These are phyloP conservation scores for Chondrosia reniformis DNA, from an alignment of 37 sponge, comb jelly and placozoan species.

Conservation along the genomic window DNA sequence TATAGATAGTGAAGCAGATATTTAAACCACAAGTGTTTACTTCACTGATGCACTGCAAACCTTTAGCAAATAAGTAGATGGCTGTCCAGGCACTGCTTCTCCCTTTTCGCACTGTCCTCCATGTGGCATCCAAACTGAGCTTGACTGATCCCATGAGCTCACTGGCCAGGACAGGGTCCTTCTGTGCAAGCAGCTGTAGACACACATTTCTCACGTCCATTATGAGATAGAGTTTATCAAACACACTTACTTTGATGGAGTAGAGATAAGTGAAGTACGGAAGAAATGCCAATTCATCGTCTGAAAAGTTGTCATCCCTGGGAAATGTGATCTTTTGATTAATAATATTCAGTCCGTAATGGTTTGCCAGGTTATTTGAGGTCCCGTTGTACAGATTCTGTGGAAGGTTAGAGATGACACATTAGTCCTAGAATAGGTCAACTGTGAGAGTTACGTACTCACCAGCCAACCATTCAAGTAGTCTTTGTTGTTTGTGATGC, in stretches of 20 bases:
- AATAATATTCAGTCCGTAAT: slow-evolving; percentile 74
- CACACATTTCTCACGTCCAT: background rate
- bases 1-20: background rate
- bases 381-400: slow-evolving; percentile 47
- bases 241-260: slow-evolving; percentile 46
- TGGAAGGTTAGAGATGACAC: background rate
- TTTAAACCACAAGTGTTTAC: background rate
- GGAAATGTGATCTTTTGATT: slow-evolving; percentile 81
- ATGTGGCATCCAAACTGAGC: slow-evolving; percentile 52
- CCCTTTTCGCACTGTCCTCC: slow-evolving; percentile 36
- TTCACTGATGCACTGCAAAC: slow-evolving; percentile 11
- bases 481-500: slow-evolving; percentile 44
- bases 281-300: slow-evolving; percentile 78
- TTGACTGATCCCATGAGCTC: background rate
- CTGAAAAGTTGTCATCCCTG: slow-evolving; percentile 74
- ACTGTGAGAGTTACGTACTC: background rate
- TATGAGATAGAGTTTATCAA: background rate
- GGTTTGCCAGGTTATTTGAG: slow-evolving; percentile 33
- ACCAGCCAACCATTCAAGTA: slow-evolving; percentile 61
- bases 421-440: background rate
- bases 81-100: slow-evolving; percentile 69
- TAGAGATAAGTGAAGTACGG: slow-evolving; percentile 73
- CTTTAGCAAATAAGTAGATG: slow-evolving; percentile 53
- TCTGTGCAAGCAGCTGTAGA: background rate
- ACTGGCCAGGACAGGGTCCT: background rate